A percentile compares a stretch with the other conserved stretches of the same genome.
phyloP scores from a whole-genome alignment of 53 echinoderm and acorn worm genomes.

The Temnopleurus reevesii region DNA sequence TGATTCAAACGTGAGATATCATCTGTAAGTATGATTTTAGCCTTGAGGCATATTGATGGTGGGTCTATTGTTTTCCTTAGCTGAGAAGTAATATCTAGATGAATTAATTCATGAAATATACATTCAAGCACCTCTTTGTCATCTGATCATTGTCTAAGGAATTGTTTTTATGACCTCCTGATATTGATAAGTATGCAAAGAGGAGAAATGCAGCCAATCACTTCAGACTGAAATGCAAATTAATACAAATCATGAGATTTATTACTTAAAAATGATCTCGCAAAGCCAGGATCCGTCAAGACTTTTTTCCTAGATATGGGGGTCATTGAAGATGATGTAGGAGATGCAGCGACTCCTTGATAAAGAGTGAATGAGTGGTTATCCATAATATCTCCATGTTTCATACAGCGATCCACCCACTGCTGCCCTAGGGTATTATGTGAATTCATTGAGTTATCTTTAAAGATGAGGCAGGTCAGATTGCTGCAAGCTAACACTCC shows the following conservation, averaged over 20 bases:
- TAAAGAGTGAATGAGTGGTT: background rate
- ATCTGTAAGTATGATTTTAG: too few species aligned
- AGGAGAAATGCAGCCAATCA: too few species aligned
- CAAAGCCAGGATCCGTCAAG: too few species aligned
- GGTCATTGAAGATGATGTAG: too few species aligned
- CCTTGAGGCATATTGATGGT: background rate
- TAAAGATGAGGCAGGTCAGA: constrained; percentile 21
- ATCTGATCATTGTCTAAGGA: background rate
- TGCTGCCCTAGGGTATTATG: background rate
- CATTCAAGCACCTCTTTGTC: background rate
- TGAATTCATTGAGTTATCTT: constrained; percentile 30
- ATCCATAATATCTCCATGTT: background rate
- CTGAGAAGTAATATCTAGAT: background rate
- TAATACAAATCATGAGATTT: too few species aligned
- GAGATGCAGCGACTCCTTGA: background rate
- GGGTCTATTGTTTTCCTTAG: background rate
- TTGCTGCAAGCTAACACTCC: constrained; percentile 8
- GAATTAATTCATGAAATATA: background rate
- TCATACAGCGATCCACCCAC: background rate
- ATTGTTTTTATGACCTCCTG: background rate
- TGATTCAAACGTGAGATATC: too few species aligned
- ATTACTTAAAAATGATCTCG: too few species aligned
- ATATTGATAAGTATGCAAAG: background rate
- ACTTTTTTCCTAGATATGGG: too few species aligned
- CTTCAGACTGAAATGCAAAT: too few species aligned